Base-by-base conservation (phyloP, 2,797 vertebrate species). In the Cynodonichthys magdalenae region DNA sequence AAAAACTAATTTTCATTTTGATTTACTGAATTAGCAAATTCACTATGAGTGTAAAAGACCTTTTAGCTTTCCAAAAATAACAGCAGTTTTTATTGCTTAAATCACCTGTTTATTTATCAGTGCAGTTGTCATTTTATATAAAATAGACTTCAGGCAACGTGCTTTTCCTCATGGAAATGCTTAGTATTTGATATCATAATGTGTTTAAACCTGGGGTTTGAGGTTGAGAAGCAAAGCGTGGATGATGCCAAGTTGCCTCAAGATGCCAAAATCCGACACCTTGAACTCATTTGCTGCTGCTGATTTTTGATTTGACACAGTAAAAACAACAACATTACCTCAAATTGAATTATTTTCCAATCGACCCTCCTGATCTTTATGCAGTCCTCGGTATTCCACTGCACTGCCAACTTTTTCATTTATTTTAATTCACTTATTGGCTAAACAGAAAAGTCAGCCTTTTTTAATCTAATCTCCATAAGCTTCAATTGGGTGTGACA, bases 381-480 rank as follows among this genome's bases (percentile, higher is more conserved):
- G 48, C 45, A 18, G 54, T 69, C 60, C 66, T 75, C 12, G 41
- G 59, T 51, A 63, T 31, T 31, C 70, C 31, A 45, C 36, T 44
- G 57, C 47, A 46, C 74, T 84, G 82, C 83, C 82, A 87, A 71
- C 71, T 66, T 76, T 75, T 66, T 74, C 69, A 81, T 88, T 80
- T 85, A 59, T 63, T 63, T 75, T 79, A n/a, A 55, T 58, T 15
- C 0, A 10, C 62, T 80, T 74, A 80, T 80, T 83, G 73, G 80
- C 71, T 80, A 59, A 14, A 69, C 67, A 76, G 54, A 2, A n/a
- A 76, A 80, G 69, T 74, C 64, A 75, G 58, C 55, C 71, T 69
- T 59, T 66, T 66, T 18, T 63, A 61, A 47, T 55, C 66, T 69
- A 66, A 86, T 60, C 62, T 63, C 60, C 65, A 56, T 56, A 54